These are phyloP conservation scores for Asarcornis scutulata DNA, from an alignment of 2,113 vertebrate genomes.

Conservation along the genomic window DNA sequence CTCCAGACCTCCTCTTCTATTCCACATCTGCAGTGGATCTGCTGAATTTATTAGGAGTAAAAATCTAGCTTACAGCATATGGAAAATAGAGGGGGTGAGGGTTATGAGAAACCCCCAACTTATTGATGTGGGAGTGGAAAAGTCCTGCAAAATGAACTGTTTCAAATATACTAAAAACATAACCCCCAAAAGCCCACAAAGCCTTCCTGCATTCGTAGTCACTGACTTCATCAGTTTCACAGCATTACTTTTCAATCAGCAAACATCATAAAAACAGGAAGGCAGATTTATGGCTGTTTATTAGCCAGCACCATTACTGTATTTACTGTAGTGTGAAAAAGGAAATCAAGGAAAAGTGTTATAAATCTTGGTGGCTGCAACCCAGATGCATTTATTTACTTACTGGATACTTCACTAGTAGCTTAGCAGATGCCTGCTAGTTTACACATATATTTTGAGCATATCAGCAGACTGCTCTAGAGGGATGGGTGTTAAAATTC, in stretches of 20 bases:
- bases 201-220: conserved; percentile 22
- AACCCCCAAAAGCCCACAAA: background rate
- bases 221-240: conserved; percentile 64
- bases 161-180: background rate
- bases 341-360: conserved; percentile 48
- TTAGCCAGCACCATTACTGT: conserved; percentile 68
- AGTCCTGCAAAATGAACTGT: conserved; percentile 6
- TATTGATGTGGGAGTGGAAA: conserved; percentile 32
- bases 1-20: background rate
- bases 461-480: conserved; percentile 43
- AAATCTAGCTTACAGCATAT: background rate
- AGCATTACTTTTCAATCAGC: conserved; percentile 67
- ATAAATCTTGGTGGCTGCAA: conserved; percentile 66
- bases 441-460: conserved; percentile 64
- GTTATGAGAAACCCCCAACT: conserved; percentile 35
- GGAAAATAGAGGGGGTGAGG: conserved; percentile 22
- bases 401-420: conserved; percentile 59
- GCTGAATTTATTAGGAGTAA: conserved; percentile 46
- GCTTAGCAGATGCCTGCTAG: conserved; percentile 60
- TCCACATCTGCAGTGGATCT: conserved; percentile 26
- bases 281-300: conserved; percentile 67
- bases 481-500: conserved; percentile 53
- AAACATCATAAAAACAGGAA: conserved; percentile 65
- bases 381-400: conserved; percentile 74
- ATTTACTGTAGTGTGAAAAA: conserved; percentile 73